A percentile compares a stretch with the other conserved stretches of the same genome.
phyloP scores from a whole-genome alignment of 2,888 invertebrate genomes.

The Fissipunctia ypsillon region DNA sequence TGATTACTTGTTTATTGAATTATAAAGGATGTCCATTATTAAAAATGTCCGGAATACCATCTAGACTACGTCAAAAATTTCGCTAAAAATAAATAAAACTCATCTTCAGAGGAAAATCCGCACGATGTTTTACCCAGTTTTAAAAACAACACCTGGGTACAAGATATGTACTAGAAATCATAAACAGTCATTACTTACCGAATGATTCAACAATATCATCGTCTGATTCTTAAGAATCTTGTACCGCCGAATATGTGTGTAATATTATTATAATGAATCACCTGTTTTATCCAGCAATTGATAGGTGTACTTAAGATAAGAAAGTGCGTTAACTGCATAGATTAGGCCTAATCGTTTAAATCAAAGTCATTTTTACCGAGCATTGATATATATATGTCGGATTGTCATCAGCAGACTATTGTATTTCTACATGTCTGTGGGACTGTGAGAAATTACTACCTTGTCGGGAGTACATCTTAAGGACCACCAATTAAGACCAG shows the following conservation, averaged over 20 bases:
- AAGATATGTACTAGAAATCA: conserved; percentile 9
- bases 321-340: conserved; percentile 40
- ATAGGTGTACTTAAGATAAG: conserved; percentile 49
- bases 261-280: conserved; percentile 55
- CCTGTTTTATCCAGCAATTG: conserved; percentile 35
- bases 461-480: no score
- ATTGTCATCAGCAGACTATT: no score
- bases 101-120: background rate
- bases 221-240: conserved; percentile 32
- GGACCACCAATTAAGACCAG: no score
- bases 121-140: background rate
- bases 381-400: background rate
- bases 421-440: no score
- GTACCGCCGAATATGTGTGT: conserved; percentile 20
- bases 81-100: conserved; percentile 12
- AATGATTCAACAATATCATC: conserved; percentile 52
- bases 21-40: background rate
- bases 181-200: conserved; percentile 35
- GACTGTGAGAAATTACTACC: no score
- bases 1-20: background rate
- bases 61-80: background rate
- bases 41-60: background rate
- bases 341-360: conserved; percentile 38
- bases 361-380: conserved; percentile 22
- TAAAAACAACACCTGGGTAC: conserved; percentile 9